Evolutionary conservation across 2,113 vertebrate genomes (phyloP).

Genomic region (Chamaea fasciata): DNA sequence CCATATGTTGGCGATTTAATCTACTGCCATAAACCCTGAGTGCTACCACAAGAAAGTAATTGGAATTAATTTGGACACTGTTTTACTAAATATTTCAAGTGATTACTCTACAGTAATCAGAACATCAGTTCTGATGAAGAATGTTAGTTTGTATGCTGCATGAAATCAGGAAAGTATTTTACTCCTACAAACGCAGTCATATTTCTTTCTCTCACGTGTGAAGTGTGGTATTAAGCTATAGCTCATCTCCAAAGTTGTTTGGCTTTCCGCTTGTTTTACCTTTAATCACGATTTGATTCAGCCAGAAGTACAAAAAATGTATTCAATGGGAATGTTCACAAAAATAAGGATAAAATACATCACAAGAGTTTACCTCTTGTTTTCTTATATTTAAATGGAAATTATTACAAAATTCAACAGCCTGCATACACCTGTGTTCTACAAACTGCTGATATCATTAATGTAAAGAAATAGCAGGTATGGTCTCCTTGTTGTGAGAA

Average conservation of each 20-base stretch:
- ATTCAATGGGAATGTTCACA: neutral
- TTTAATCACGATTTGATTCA: neutral
- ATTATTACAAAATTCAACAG: neutral
- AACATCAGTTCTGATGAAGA: constrained; percentile 22
- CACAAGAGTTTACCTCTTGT: neutral
- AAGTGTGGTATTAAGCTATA: neutral
- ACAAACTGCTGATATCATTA: neutral
- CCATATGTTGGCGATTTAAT: neutral
- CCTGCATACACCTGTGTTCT: neutral
- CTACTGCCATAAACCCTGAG: neutral
- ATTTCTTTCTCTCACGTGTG: neutral
- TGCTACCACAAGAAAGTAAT: constrained; percentile 6
- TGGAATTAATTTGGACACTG: constrained; percentile 43
- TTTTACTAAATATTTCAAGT: constrained; percentile 34
- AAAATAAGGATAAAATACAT: neutral
- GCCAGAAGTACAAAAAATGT: neutral
- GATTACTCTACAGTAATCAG: constrained; percentile 27
- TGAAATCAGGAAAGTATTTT: constrained; percentile 11
- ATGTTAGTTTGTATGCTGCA: neutral
- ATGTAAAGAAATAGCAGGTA: neutral
- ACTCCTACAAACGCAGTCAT: neutral
- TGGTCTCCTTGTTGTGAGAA: neutral
- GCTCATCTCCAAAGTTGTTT: neutral
- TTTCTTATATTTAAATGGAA: neutral
- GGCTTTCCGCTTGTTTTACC: neutral